phyloP scores from a whole-genome alignment of 1,140 invertebrate species.

The Contarinia nasturtii region DNA sequence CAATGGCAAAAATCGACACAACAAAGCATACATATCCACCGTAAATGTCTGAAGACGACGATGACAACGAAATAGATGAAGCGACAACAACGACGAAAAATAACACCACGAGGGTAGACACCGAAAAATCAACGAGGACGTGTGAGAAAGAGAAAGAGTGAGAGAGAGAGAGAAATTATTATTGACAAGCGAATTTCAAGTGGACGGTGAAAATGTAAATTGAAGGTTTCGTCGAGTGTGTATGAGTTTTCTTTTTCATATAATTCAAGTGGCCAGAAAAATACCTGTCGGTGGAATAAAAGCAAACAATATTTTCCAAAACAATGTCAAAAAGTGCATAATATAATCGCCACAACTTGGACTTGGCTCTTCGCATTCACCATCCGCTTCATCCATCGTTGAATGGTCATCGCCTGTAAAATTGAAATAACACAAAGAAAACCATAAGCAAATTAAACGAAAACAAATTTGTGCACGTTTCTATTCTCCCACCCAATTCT shows the following conservation, averaged over 20 bases:
- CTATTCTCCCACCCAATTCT: too few relatives aligned
- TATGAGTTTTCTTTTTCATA: too few relatives aligned
- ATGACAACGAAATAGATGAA: constrained; percentile 6
- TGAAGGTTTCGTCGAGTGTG: too few relatives aligned
- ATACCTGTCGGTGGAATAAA: constrained; percentile 94
- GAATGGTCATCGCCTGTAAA: constrained; percentile 12
- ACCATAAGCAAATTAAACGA: not conserved
- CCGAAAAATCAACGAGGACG: not conserved
- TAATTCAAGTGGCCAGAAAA: too few relatives aligned
- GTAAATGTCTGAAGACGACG: constrained; percentile 39
- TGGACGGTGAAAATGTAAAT: too few relatives aligned
- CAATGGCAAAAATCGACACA: constrained; percentile 82
- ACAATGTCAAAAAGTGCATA: constrained; percentile 87
- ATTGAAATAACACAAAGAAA: not conserved
- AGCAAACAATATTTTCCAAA: constrained; percentile 96
- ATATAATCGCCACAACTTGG: constrained; percentile 76
- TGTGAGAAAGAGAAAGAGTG: not conserved
- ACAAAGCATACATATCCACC: constrained; percentile 90
- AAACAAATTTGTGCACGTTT: too few relatives aligned
- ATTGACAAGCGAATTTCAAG: too few relatives aligned
- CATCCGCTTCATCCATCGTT: constrained; percentile 17
- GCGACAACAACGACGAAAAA: constrained; percentile 1
- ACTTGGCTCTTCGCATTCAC: constrained; percentile 21
- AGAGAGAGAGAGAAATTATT: too few relatives aligned
- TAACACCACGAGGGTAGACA: not conserved